Evolutionary conservation across 1,140 invertebrate species (phyloP), one percentile per base, ranked within the genome.

Genomic region (Lethocerus indicus): DNA sequence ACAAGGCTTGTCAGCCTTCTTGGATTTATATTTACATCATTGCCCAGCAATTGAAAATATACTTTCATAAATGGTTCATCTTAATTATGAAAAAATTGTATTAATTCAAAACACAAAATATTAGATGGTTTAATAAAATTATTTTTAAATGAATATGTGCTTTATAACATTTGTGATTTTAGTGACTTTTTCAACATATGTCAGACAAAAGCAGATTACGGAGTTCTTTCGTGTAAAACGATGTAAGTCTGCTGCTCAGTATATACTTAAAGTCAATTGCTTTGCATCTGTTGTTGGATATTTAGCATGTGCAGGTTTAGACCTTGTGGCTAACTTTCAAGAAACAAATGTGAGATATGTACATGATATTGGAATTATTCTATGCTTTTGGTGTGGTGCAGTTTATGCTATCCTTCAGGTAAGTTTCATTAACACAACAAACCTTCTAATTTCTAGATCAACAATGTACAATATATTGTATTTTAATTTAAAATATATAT

Each of bases 121-220:
- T 32, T 32, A 32, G 9, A 32, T 9, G 9, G 9, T 9, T 32
- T 32, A n/a, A 32, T 32, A 32, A 32, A 32, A 12, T 32, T 32
- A n/a, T 32, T 9, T 32, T 12, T 9, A 32, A 32, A 32, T 32
- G n/a, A n/a, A n/a, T 32, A 32, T 32, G 18, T 40, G 7, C 9
- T n/a, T 47, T 23, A 36, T 16, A 20, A 20, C 20, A 2, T 14
- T 36, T 43, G 43, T 13, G 2, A 23, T 51, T 54, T 20, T 26
- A 55, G 53, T 55, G 29, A 13, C 49, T n/a, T 55, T 55, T 28
- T 29, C 49, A 1, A 42, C 49, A 7, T 55, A 55, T 47, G 42
- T 55, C 9, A 41, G 53, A 7, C 47, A 55, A 32, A 49, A 48
- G 21, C 44, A 55, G 35, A 35, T 55, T 6, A 24, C 41, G 14